These are phyloP conservation scores for Teinopalpus imperialis DNA, from an alignment of 2,888 invertebrate genomes.

Conservation along the genomic window DNA sequence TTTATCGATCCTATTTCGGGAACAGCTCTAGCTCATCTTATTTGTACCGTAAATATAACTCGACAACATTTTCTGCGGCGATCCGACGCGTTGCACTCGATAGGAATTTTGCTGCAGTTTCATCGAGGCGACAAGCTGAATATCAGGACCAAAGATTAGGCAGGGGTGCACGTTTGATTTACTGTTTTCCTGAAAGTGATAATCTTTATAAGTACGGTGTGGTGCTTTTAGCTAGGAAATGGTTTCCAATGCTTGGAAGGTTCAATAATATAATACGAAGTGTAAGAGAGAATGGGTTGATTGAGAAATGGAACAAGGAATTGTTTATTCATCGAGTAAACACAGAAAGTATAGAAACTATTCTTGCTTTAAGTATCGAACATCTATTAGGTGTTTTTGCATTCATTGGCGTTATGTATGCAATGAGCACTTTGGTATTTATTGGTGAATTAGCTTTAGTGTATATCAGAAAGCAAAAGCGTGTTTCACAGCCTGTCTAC, in stretches of 20 bases:
- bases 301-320: slow-evolving; percentile 75
- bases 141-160: slow-evolving; percentile 72
- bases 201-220: slow-evolving; percentile 77
- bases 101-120: slow-evolving; percentile 67
- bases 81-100: slow-evolving; percentile 59
- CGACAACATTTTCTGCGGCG: slow-evolving; percentile 65
- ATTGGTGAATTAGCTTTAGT: slow-evolving; percentile 49
- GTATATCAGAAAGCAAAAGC: slow-evolving; percentile 3
- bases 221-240: slow-evolving; percentile 67
- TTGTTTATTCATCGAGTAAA: slow-evolving; percentile 53
- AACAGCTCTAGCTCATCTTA: slow-evolving; percentile 72
- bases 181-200: slow-evolving; percentile 70
- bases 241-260: slow-evolving; percentile 70
- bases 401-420: slow-evolving; percentile 69
- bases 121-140: slow-evolving; percentile 68
- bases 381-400: slow-evolving; percentile 75
- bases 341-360: slow-evolving; percentile 48
- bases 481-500: not conserved
- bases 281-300: slow-evolving; percentile 73
- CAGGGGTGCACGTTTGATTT: slow-evolving; percentile 63
- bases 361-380: slow-evolving; percentile 60
- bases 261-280: slow-evolving; percentile 73
- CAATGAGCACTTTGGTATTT: slow-evolving; percentile 56
- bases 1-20: slow-evolving; percentile 76
- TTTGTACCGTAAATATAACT: slow-evolving; percentile 73